Percentiles rank a stretch among this genome's conserved stretches.
phyloP scores from a whole-genome alignment of 2,797 vertebrate species.

The Siniperca undulata region DNA sequence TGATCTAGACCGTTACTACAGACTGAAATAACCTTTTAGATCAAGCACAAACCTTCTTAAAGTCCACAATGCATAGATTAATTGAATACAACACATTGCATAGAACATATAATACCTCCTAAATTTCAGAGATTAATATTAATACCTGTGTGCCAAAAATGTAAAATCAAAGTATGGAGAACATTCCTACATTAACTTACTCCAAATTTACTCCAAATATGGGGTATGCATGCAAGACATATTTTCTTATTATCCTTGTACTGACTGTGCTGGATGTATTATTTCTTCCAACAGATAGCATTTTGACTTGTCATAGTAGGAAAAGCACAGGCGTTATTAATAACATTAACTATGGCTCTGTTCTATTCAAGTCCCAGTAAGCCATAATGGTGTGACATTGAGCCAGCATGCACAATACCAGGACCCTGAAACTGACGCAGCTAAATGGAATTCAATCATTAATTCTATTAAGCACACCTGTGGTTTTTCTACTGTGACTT shows the following conservation, averaged over 20 bases:
- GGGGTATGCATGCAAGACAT: background rate
- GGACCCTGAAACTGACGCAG: background rate
- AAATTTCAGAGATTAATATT: background rate
- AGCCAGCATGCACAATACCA: constrained; percentile 1
- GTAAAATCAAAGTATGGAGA: background rate
- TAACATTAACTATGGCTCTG: background rate
- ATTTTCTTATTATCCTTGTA: background rate
- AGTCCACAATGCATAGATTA: background rate
- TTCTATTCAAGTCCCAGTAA: background rate
- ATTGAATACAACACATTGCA: background rate
- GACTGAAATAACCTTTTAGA: background rate
- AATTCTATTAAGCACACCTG: background rate
- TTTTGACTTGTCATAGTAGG: background rate
- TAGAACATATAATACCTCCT: background rate
- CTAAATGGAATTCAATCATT: constrained; percentile 10
- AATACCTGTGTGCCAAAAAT: background rate
- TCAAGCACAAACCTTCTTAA: background rate
- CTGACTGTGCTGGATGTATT: background rate
- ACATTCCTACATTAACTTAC: background rate
- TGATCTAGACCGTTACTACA: background rate
- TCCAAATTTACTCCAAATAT: background rate
- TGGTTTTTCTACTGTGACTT: background rate
- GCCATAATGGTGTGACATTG: background rate
- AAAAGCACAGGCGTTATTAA: background rate
- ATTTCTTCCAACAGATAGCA: background rate